Percentiles rank a stretch among this genome's conserved stretches.
Evolutionary conservation across 2,113 vertebrate genomes (phyloP).

Genomic region (Gymnobelideus leadbeateri): DNA sequence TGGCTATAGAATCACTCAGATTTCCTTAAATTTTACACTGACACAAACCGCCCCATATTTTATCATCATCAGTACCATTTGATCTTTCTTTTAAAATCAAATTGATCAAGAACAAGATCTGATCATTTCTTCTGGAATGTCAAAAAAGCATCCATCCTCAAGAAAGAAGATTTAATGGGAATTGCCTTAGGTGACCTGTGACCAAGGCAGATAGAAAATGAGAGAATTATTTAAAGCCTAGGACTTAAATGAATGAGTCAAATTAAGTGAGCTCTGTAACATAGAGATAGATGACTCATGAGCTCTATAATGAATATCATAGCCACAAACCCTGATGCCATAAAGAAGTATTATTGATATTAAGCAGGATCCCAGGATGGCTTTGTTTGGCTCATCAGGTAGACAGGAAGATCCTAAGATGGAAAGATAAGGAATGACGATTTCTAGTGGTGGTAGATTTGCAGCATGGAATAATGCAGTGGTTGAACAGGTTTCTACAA

Average conservation of each 20-base stretch:
- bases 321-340: background rate
- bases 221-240: background rate
- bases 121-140: background rate
- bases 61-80: background rate
- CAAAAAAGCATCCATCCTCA: background rate
- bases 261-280: background rate
- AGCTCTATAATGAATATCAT: background rate
- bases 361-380: background rate
- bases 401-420: background rate
- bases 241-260: background rate
- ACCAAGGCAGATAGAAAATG: background rate
- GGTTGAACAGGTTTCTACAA: background rate
- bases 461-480: background rate
- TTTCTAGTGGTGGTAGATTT: background rate
- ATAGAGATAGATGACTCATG: background rate
- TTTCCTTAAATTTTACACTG: background rate
- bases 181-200: conserved; percentile 4
- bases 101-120: background rate
- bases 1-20: background rate
- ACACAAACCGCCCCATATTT: background rate
- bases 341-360: background rate
- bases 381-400: background rate
- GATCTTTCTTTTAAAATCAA: background rate
- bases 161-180: background rate
- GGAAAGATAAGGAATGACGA: background rate